These are phyloP conservation scores for Chrysocyon brachyurus DNA, from an alignment of 2,797 vertebrate species.

Conservation along the genomic window DNA sequence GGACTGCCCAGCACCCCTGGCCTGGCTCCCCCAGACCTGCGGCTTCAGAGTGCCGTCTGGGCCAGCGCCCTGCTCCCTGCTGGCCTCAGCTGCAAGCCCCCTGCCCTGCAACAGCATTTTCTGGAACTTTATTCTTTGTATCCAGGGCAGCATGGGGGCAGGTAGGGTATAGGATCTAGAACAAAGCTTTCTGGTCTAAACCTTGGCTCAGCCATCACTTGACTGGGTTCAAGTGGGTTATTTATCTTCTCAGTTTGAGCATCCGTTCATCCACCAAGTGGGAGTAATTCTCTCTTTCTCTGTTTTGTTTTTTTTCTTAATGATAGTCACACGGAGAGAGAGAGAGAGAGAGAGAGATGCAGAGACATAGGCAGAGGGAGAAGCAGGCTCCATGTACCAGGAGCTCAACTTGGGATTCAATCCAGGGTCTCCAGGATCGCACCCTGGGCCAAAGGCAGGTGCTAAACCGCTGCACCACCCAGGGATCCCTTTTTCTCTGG, in stretches of 20 bases:
- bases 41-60: rapidly evolving
- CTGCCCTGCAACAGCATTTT: rapidly evolving
- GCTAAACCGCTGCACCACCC: too few species aligned
- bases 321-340: too few species aligned
- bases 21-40: background rate
- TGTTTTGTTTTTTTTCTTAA: background rate
- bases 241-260: background rate
- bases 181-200: too few species aligned
- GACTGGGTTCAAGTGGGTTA: rapidly evolving
- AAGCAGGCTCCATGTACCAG: too few species aligned
- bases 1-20: background rate
- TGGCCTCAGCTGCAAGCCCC: background rate
- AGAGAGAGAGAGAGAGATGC: too few species aligned
- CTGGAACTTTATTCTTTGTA: background rate
- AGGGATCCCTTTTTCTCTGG: too few species aligned
- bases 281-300: too few species aligned
- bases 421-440: too few species aligned
- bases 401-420: too few species aligned
- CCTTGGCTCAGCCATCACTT: background rate
- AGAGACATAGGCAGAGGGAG: too few species aligned
- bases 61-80: too few species aligned
- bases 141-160: rapidly evolving
- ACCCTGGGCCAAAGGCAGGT: too few species aligned
- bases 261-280: background rate
- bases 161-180: background rate